Conservation (phyloP, 2,797 vertebrate genomes). For the Parauchenoglanis punctatus region DNA sequence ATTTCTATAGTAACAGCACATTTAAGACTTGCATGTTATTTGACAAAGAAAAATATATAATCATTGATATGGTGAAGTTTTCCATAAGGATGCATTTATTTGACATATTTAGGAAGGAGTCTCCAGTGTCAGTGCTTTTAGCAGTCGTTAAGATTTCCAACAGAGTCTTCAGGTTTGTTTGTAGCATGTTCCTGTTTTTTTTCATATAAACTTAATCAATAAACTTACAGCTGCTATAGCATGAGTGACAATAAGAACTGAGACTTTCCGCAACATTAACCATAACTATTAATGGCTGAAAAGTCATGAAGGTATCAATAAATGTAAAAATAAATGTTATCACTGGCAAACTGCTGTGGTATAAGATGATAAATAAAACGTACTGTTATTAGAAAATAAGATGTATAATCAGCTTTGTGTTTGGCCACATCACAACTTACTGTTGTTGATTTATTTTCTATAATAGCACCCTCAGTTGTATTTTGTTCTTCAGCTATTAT, state of each 20-base stretch:
- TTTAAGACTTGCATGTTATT: background rate
- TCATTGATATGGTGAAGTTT: background rate
- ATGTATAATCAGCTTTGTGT: background rate
- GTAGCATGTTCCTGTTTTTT: background rate
- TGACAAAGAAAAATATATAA: background rate
- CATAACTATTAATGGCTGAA: background rate
- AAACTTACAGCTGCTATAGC: background rate
- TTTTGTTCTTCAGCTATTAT: background rate
- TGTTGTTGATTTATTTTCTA: background rate
- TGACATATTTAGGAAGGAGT: background rate
- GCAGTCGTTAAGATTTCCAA: background rate
- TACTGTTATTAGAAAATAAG: background rate
- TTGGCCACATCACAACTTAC: background rate
- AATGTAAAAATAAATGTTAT: background rate
- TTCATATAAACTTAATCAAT: background rate
- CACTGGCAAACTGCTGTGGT: background rate
- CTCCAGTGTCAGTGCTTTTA: background rate
- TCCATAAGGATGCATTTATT: background rate
- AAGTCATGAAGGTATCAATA: background rate
- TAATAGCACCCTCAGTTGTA: background rate
- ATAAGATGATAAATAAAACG: background rate
- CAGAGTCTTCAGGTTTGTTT: background rate
- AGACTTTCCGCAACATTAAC: background rate
- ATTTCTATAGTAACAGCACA: background rate
- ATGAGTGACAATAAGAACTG: background rate